Percentiles rank a stretch among this genome's conserved stretches.
phyloP scores from a whole-genome alignment of 2,888 invertebrate species.

The Drosophila cognata region DNA sequence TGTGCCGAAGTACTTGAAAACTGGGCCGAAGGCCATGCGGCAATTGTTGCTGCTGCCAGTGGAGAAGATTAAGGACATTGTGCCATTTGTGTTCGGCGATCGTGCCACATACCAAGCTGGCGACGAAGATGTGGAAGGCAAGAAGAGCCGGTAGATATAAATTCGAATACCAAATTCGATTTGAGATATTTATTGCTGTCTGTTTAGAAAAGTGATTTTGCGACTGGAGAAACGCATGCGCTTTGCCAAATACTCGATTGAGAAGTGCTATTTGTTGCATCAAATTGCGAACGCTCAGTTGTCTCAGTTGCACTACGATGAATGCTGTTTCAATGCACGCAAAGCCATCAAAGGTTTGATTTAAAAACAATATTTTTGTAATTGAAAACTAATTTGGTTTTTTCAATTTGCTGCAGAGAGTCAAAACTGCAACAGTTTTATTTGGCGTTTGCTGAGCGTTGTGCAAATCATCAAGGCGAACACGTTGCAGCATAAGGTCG shows the following conservation, averaged over 20 bases:
- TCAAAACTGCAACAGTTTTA: slow-evolving; percentile 65
- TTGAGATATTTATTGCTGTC: background rate
- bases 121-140: slow-evolving; percentile 57
- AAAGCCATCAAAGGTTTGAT: slow-evolving; percentile 60
- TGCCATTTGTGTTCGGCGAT: slow-evolving; percentile 81
- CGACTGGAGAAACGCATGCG: slow-evolving; percentile 78
- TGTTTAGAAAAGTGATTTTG: slow-evolving; percentile 49
- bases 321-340: slow-evolving; percentile 75
- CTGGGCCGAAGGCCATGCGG: slow-evolving; percentile 37
- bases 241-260: slow-evolving; percentile 79
- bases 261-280: slow-evolving; percentile 77
- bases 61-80: slow-evolving; percentile 71
- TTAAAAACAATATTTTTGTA: background rate
- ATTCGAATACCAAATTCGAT: too few species aligned
- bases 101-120: slow-evolving; percentile 79
- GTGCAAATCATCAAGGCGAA: slow-evolving; percentile 78
- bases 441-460: slow-evolving; percentile 78
- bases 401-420: slow-evolving; percentile 41
- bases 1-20: slow-evolving; percentile 32
- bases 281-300: slow-evolving; percentile 75
- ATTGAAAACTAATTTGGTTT: background rate
- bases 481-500: slow-evolving; percentile 78
- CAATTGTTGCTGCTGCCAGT: slow-evolving; percentile 64
- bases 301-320: slow-evolving; percentile 74
- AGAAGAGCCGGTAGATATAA: slow-evolving; percentile 32